Evolutionary conservation across 2,888 invertebrate genomes (phyloP).

Genomic region (Megaustenia siamemsis): DNA sequence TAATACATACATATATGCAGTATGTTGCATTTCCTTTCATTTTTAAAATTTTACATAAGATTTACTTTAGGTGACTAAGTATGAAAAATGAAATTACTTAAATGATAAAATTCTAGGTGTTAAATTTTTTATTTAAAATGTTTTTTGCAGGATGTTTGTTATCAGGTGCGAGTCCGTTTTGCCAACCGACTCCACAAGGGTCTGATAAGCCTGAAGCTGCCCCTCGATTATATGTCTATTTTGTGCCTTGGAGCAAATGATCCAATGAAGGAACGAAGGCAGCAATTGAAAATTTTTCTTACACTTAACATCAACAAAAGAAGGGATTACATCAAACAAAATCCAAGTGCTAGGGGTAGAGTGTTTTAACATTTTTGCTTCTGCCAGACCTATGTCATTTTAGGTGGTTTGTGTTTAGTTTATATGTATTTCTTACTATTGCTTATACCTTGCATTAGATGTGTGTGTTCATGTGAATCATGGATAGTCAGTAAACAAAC

Average conservation of each 20-base stretch:
- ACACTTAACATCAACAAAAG: slow-evolving; percentile 91
- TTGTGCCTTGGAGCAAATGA: slow-evolving; percentile 95
- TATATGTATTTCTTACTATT: no score
- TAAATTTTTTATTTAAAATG: neutral
- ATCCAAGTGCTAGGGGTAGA: slow-evolving; percentile 79
- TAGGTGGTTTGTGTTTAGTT: no score
- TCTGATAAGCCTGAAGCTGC: slow-evolving; percentile 84
- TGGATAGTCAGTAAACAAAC: no score
- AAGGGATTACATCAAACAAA: slow-evolving; percentile 91
- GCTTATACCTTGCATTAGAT: no score
- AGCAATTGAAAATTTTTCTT: slow-evolving; percentile 86
- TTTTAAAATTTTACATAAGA: no score
- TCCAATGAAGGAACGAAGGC: slow-evolving; percentile 88
- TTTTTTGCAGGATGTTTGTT: slow-evolving; percentile 77
- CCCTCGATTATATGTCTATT: slow-evolving; percentile 97
- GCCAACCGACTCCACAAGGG: slow-evolving; percentile 96
- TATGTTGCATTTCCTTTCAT: no score
- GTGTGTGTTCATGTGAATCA: no score
- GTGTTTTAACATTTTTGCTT: no score
- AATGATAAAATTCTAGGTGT: neutral
- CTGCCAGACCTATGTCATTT: no score
- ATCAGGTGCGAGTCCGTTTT: slow-evolving; percentile 90
- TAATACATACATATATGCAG: no score
- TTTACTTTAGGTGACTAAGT: no score
- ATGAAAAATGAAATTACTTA: no score